A percentile compares a stretch with the other conserved stretches of the same genome.
phyloP scores from a whole-genome alignment of 2,113 vertebrate genomes.

The Scolopax mira region DNA sequence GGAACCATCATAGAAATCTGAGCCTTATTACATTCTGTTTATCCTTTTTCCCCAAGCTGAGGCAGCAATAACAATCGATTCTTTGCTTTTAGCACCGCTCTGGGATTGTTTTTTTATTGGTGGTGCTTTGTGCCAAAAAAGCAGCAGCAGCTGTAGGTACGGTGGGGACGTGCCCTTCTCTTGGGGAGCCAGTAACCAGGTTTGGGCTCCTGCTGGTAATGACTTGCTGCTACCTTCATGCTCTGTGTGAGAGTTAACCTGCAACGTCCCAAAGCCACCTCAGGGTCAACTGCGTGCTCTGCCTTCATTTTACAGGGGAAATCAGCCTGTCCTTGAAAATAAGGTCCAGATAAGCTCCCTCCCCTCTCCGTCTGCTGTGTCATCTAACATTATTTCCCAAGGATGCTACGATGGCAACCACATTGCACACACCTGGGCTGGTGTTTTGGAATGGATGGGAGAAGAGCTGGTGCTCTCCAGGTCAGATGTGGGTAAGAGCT shows the following conservation, averaged over 20 bases:
- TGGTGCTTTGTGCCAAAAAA: neutral
- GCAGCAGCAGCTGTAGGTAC: slow-evolving; percentile 5
- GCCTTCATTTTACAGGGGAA: neutral
- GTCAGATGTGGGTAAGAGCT: neutral
- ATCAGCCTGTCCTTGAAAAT: neutral
- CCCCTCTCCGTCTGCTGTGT: neutral
- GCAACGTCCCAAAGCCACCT: neutral
- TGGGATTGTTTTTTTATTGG: neutral
- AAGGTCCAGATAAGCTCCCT: neutral
- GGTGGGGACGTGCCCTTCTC: neutral
- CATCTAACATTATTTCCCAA: neutral
- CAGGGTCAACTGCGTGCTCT: neutral
- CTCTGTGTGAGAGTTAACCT: neutral
- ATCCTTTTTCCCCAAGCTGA: neutral
- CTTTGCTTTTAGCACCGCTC: slow-evolving; percentile 50
- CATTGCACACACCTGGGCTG: neutral
- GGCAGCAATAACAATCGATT: neutral
- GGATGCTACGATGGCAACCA: neutral
- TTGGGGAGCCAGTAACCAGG: neutral
- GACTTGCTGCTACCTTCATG: neutral
- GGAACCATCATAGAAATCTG: slow-evolving; percentile 8
- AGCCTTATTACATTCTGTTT: slow-evolving; percentile 3
- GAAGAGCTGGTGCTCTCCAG: neutral
- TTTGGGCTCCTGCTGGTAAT: neutral
- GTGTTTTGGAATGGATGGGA: neutral